Evolutionary conservation across 2,888 invertebrate species (phyloP).

Genomic region (Crioceris asparagi): DNA sequence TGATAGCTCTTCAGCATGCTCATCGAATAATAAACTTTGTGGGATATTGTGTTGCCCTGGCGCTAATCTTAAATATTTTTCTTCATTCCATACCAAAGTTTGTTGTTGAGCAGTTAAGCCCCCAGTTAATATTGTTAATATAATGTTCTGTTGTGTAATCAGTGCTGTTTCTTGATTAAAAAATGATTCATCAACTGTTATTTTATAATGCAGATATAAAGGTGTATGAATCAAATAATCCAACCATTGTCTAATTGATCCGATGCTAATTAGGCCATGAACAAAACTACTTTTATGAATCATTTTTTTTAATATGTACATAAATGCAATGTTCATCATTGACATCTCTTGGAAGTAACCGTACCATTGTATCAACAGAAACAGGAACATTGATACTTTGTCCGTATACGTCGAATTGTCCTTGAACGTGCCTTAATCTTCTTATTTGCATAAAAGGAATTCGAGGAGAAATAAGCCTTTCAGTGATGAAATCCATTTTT

Average conservation of each 20-base stretch:
- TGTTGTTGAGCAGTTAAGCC: too few species aligned
- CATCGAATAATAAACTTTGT: too few species aligned
- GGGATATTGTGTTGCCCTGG: background rate
- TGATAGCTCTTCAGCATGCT: too few species aligned
- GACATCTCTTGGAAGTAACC: background rate
- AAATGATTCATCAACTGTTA: background rate
- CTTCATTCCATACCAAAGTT: background rate
- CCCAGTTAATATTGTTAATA: too few species aligned
- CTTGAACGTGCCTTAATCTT: background rate
- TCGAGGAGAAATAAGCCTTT: too few species aligned
- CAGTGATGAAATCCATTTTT: background rate
- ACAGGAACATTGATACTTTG: background rate
- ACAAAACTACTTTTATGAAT: background rate
- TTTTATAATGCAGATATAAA: background rate
- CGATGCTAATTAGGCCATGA: background rate
- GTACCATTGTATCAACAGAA: background rate
- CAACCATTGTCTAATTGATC: background rate
- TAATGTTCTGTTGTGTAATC: too few species aligned
- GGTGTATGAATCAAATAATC: background rate
- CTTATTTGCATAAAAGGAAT: too few species aligned
- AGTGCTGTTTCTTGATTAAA: too few species aligned
- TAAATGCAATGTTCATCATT: conserved; percentile 1
- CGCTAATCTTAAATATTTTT: background rate
- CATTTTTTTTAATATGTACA: background rate
- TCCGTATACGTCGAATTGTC: background rate